Conservation (phyloP, 2,888 invertebrate genomes). For the Nyleta sp. region DNA sequence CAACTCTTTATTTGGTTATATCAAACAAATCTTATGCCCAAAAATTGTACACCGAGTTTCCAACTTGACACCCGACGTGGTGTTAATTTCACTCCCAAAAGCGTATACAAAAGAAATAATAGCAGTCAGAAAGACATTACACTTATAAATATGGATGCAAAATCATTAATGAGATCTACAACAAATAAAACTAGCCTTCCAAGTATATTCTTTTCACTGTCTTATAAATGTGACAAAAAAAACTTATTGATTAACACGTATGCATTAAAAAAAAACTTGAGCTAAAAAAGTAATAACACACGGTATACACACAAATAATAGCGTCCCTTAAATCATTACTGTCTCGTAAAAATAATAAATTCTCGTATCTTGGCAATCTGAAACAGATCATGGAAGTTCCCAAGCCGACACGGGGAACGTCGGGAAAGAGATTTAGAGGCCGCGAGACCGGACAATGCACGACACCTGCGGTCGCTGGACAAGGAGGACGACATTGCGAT, state of each 20-base stretch:
- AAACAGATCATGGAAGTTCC: conserved; percentile 74
- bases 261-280: conserved; percentile 26
- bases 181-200: too few relatives aligned
- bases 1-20: too few relatives aligned
- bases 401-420: conserved; percentile 72
- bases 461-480: conserved; percentile 76
- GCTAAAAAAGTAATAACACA: conserved; percentile 42
- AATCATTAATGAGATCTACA: too few relatives aligned
- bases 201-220: too few relatives aligned
- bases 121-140: too few relatives aligned
- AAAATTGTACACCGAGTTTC: too few relatives aligned
- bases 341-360: conserved; percentile 61
- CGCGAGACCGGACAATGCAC: conserved; percentile 78
- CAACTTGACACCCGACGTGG: too few relatives aligned
- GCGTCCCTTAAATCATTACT: conserved; percentile 54
- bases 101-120: too few relatives aligned
- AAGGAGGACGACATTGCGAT: conserved; percentile 58
- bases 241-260: conserved; percentile 23
- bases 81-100: too few relatives aligned
- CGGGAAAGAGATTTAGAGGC: conserved; percentile 78
- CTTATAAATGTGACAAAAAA: background rate
- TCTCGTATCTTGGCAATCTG: conserved; percentile 69
- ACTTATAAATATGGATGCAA: too few relatives aligned
- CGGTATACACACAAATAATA: conserved; percentile 43
- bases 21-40: too few relatives aligned